Conservation (phyloP, 2,888 invertebrate genomes). For the Clostera curtula region DNA sequence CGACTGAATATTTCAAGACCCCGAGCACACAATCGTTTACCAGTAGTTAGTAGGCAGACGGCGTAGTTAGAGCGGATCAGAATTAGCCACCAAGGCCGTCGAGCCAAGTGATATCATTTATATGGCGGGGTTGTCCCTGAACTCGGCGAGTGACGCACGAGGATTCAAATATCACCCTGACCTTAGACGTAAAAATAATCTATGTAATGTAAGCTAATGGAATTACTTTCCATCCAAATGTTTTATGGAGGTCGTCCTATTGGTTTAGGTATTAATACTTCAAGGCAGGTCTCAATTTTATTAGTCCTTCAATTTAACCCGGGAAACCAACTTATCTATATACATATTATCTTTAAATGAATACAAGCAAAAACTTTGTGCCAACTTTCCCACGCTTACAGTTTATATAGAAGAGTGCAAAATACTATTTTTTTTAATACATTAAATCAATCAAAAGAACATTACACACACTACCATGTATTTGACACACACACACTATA, state of each 20-base stretch:
- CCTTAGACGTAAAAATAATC: constrained; percentile 58
- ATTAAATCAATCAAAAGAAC: too few relatives aligned
- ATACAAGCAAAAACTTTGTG: too few relatives aligned
- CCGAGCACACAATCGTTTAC: constrained; percentile 19
- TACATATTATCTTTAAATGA: too few relatives aligned
- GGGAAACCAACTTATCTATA: too few relatives aligned
- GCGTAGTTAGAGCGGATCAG: constrained; percentile 63
- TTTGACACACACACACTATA: too few relatives aligned
- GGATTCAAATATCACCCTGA: constrained; percentile 63
- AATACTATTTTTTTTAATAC: too few relatives aligned
- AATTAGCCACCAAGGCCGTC: constrained; percentile 65
- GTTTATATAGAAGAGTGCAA: too few relatives aligned
- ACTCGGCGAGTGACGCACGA: constrained; percentile 67
- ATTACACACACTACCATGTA: too few relatives aligned
- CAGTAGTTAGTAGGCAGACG: constrained; percentile 57
- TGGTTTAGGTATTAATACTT: background rate
- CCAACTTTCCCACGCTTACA: too few relatives aligned
- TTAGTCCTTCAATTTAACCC: too few relatives aligned
- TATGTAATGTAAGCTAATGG: constrained; percentile 40
- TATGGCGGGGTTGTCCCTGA: constrained; percentile 66
- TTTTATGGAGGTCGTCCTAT: background rate
- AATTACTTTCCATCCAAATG: constrained; percentile 20
- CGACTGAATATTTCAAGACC: constrained; percentile 21
- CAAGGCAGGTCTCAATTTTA: too few relatives aligned
- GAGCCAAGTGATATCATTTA: constrained; percentile 65